Conservation (phyloP, 2,797 vertebrate genomes). For the Enteromius argenteus region DNA sequence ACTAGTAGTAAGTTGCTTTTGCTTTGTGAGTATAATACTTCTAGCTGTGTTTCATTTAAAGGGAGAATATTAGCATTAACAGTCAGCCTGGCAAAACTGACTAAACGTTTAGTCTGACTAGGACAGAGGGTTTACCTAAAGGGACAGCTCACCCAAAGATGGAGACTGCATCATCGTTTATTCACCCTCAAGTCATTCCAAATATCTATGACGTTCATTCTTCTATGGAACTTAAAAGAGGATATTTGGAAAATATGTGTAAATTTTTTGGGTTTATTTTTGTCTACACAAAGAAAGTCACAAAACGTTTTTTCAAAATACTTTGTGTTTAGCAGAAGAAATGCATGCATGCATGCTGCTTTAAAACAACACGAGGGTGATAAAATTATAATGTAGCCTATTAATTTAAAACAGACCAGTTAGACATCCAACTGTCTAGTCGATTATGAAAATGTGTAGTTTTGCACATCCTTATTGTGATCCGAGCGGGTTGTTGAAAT, state of each 20-base stretch:
- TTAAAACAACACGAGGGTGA: neutral
- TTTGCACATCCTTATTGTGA: neutral
- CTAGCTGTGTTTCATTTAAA: neutral
- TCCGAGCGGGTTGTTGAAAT: slow-evolving; percentile 9
- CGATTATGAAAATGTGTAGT: neutral
- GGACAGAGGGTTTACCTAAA: neutral
- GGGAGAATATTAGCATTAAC: neutral
- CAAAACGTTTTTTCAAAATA: neutral
- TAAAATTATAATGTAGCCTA: neutral
- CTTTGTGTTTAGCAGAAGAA: neutral
- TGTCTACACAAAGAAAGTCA: neutral
- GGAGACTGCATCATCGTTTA: neutral
- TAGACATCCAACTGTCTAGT: neutral
- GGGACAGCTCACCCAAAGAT: neutral
- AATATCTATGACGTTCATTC: neutral
- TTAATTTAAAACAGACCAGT: neutral
- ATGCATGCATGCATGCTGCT: neutral
- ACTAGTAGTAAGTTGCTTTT: neutral
- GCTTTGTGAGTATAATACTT: neutral
- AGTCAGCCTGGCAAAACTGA: neutral
- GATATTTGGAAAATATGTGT: neutral
- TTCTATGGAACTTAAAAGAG: neutral
- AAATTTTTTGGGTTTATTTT: neutral
- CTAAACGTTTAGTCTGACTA: neutral
- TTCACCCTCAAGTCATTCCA: neutral